Conservation (phyloP, 2,888 invertebrate genomes). For the Mongoloraphidia duomilia region DNA sequence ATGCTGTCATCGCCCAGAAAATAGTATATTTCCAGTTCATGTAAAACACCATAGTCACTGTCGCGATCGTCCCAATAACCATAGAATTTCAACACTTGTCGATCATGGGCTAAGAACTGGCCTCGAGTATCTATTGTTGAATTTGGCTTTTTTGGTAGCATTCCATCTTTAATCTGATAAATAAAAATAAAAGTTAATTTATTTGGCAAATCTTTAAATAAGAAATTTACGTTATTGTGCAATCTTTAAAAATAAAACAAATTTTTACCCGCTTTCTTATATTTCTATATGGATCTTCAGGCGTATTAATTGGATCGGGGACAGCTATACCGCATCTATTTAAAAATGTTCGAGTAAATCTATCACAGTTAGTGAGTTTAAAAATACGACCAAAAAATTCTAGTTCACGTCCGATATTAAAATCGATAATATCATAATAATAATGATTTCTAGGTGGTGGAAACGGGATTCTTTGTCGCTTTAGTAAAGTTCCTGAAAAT, state of each 20-base stretch:
- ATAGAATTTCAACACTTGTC: conserved; percentile 59
- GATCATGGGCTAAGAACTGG: conserved; percentile 72
- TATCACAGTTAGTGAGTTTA: conserved; percentile 73
- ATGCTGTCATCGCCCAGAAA: conserved; percentile 81
- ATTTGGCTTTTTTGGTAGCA: conserved; percentile 34
- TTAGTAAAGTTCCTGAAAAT: conserved; percentile 56
- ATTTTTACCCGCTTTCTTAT: conserved; percentile 26
- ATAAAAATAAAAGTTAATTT: neutral
- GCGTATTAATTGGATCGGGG: conserved; percentile 47
- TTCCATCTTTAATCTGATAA: conserved; percentile 19
- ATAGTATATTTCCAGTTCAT: conserved; percentile 67
- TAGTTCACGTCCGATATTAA: conserved; percentile 72
- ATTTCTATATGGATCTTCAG: conserved; percentile 38
- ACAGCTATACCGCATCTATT: conserved; percentile 74
- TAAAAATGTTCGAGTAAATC: conserved; percentile 72
- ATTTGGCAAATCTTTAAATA: neutral
- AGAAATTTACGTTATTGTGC: neutral
- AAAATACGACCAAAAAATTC: conserved; percentile 68
- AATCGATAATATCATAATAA: conserved; percentile 71
- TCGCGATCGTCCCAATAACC: conserved; percentile 84
- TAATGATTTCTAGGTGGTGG: conserved; percentile 57
- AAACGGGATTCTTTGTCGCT: conserved; percentile 67
- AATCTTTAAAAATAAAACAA: conserved; percentile 3
- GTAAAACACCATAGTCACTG: conserved; percentile 59
- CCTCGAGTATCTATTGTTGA: conserved; percentile 49